phyloP scores from a whole-genome alignment of 92 coral and sea anemone genomes.

The Porites evermanni region DNA sequence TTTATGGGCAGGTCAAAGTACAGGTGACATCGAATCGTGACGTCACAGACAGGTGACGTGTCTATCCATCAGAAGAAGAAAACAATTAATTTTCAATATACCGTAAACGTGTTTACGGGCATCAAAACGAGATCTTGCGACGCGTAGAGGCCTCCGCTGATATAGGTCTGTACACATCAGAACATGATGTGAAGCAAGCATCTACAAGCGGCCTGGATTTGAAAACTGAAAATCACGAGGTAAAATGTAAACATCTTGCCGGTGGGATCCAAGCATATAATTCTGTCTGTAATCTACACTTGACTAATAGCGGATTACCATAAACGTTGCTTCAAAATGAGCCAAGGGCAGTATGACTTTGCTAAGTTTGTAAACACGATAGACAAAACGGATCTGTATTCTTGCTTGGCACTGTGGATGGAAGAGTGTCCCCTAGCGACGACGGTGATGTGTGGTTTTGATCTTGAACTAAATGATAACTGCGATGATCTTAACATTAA shows the following conservation, averaged over 20 bases:
- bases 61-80: neutral
- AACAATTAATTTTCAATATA: neutral
- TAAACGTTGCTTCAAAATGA: constrained; percentile 5
- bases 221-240: neutral
- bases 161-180: neutral
- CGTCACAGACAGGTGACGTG: neutral
- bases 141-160: neutral
- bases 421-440: constrained; percentile 72
- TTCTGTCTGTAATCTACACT: neutral
- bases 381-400: constrained; percentile 54
- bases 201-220: neutral
- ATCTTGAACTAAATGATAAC: neutral
- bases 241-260: neutral
- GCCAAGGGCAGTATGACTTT: neutral
- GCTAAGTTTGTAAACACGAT: constrained; percentile 24
- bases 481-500: neutral
- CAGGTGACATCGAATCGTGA: no score
- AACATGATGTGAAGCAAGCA: neutral
- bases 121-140: neutral
- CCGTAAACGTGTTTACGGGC: neutral
- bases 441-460: constrained; percentile 14
- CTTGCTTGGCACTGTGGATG: constrained; percentile 78
- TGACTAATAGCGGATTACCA: neutral
- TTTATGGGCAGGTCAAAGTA: no score
- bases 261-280: neutral